phyloP scores from a whole-genome alignment of 2,888 invertebrate species.

The Eilema sororculum region DNA sequence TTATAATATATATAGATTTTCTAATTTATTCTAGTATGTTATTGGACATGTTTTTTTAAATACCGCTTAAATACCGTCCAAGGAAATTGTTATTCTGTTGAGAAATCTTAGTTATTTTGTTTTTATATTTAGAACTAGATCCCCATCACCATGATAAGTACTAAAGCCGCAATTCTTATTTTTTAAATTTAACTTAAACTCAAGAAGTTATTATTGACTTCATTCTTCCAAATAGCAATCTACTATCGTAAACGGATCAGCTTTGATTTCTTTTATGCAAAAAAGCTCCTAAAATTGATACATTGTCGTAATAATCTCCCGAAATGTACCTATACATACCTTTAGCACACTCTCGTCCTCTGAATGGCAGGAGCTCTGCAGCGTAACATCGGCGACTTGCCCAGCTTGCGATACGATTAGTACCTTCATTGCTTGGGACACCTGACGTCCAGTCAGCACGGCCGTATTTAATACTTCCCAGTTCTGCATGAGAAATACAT shows the following conservation, averaged over 20 bases:
- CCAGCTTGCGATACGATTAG: constrained; percentile 98
- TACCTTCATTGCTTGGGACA: constrained; percentile 97
- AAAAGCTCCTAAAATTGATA: too few relatives aligned
- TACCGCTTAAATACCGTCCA: too few relatives aligned
- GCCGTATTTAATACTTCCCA: constrained; percentile 98
- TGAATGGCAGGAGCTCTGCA: constrained; percentile 97
- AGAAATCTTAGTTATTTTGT: too few relatives aligned
- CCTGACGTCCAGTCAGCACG: constrained; percentile 96
- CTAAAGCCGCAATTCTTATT: too few relatives aligned
- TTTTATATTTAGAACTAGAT: too few relatives aligned
- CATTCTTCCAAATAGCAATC: not conserved
- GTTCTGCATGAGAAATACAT: constrained; percentile 87
- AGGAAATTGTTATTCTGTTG: too few relatives aligned
- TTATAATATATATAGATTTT: too few relatives aligned
- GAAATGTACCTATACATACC: constrained; percentile 88
- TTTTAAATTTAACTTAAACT: too few relatives aligned
- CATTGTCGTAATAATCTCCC: not conserved
- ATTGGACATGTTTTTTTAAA: too few relatives aligned
- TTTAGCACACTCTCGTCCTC: constrained; percentile 98
- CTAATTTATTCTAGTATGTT: too few relatives aligned
- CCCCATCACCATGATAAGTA: too few relatives aligned
- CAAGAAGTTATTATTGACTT: not conserved
- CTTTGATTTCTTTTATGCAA: not conserved
- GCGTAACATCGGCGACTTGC: constrained; percentile 97
- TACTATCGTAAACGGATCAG: not conserved